Evolutionary conservation across 2,888 invertebrate species (phyloP).

Genomic region (Ennomos quercinarius): DNA sequence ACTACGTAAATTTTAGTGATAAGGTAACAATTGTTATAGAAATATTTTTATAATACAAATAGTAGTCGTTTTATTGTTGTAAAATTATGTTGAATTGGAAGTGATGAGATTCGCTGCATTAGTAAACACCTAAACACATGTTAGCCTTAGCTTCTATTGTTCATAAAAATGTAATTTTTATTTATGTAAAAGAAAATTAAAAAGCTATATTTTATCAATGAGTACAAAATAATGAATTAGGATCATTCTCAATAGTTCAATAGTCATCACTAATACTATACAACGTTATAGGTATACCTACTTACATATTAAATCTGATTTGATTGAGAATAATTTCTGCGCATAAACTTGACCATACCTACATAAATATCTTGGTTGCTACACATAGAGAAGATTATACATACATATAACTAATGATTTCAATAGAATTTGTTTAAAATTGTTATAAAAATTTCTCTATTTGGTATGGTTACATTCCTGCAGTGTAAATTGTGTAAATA

Average conservation of each 20-base stretch:
- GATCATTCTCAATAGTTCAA: too few species aligned
- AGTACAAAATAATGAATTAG: too few species aligned
- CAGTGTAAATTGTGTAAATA: conserved; percentile 77
- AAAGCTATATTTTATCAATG: too few species aligned
- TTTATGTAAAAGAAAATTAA: neutral
- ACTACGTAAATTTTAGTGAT: conserved; percentile 42
- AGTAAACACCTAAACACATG: neutral
- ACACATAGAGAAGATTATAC: too few species aligned
- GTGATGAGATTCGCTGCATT: conserved; percentile 8
- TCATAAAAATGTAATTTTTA: too few species aligned
- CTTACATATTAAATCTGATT: too few species aligned
- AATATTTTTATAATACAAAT: conserved; percentile 44
- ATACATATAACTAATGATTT: too few species aligned
- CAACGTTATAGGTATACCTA: too few species aligned
- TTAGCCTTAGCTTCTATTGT: neutral
- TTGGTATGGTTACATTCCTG: conserved; percentile 67
- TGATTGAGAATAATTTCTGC: too few species aligned
- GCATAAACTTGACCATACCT: too few species aligned
- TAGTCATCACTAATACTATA: too few species aligned
- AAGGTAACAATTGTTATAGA: conserved; percentile 48
- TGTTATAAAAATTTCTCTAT: conserved; percentile 27
- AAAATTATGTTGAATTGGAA: conserved; percentile 18
- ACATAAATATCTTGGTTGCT: too few species aligned
- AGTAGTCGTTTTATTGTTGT: conserved; percentile 23
- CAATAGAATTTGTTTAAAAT: conserved; percentile 5